Evolutionary conservation across 2,888 invertebrate species (phyloP).

Genomic region (Drosophila yooni): DNA sequence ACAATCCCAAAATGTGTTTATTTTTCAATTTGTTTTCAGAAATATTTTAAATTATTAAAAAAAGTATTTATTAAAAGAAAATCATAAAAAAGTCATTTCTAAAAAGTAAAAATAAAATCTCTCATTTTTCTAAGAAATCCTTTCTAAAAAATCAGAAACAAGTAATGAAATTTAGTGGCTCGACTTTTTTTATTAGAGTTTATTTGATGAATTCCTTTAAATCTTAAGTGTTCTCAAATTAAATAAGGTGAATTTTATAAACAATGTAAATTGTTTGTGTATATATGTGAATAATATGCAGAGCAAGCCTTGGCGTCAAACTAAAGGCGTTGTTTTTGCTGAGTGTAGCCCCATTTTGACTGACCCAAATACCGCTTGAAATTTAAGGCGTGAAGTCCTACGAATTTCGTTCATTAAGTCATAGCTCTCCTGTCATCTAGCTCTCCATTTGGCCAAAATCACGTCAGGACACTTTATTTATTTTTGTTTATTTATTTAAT

Average conservation of each 20-base stretch:
- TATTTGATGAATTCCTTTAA: too few species aligned
- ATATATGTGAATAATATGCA: neutral
- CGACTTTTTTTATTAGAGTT: too few species aligned
- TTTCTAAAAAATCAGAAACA: too few species aligned
- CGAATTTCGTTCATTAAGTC: constrained; percentile 34
- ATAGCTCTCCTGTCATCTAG: constrained; percentile 20
- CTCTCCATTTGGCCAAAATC: constrained; percentile 37
- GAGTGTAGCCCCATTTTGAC: constrained; percentile 2
- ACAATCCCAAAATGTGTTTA: neutral
- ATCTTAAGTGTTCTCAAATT: neutral
- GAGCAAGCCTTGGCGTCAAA: neutral
- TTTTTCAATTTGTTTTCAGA: neutral
- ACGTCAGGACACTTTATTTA: constrained; percentile 39
- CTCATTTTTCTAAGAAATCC: too few species aligned
- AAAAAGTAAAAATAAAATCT: too few species aligned
- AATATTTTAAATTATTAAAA: neutral
- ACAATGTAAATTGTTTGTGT: neutral
- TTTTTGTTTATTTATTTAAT: neutral
- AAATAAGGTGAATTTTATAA: neutral
- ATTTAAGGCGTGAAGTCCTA: constrained; percentile 25
- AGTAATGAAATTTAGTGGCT: too few species aligned
- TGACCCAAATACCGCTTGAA: constrained; percentile 35
- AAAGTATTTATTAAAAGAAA: too few species aligned
- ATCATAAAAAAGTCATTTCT: too few species aligned
- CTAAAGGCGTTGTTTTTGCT: neutral